phyloP scores from a whole-genome alignment of 2,797 vertebrate species.

The Mycteria americana region DNA sequence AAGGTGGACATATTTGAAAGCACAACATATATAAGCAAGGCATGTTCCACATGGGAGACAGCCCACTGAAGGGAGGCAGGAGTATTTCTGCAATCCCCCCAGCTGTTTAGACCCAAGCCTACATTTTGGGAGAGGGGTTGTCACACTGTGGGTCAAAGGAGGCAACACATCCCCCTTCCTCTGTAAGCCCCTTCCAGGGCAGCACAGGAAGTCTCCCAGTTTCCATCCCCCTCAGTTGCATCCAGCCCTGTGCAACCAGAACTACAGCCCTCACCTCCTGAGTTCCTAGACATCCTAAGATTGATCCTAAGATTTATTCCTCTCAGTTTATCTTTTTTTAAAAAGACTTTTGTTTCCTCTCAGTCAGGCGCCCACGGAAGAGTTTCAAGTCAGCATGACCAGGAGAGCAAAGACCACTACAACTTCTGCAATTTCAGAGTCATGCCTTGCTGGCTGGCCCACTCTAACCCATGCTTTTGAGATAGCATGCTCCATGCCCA shows the following conservation, averaged over 20 bases:
- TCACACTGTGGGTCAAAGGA: not conserved
- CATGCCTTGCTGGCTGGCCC: not conserved
- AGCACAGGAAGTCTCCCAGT: not conserved
- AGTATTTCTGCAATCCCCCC: not conserved
- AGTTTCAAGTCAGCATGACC: not conserved
- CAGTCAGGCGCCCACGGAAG: not conserved
- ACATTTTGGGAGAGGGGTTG: not conserved
- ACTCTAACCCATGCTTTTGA: not conserved
- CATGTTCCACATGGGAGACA: accelerated
- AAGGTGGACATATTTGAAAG: not conserved
- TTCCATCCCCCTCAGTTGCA: not conserved
- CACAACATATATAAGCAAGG: not conserved
- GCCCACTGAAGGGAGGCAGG: not conserved
- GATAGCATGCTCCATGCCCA: not conserved
- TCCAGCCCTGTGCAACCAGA: not conserved
- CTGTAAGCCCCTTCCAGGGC: not conserved
- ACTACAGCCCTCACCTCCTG: not conserved
- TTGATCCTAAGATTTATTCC: not conserved
- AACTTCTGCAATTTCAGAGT: not conserved
- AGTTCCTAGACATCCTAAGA: not conserved
- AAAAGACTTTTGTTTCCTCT: not conserved
- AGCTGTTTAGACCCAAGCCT: not conserved
- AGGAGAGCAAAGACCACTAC: not conserved
- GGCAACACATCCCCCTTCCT: not conserved
- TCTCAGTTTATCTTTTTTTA: not conserved